phyloP scores from a whole-genome alignment of 2,888 invertebrate genomes.

The Drosophila algonquin region DNA sequence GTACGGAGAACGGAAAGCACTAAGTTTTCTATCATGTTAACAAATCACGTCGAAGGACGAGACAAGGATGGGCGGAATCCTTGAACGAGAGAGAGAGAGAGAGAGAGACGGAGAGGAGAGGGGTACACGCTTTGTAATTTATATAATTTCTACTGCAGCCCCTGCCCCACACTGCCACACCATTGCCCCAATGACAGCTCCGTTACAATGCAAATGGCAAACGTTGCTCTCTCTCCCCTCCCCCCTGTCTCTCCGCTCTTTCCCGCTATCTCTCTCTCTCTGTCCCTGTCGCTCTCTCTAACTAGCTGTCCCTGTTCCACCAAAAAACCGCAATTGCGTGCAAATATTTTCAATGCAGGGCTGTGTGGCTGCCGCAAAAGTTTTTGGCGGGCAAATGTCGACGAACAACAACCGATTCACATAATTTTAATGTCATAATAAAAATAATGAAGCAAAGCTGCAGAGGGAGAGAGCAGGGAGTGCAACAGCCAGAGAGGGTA shows the following conservation, averaged over 20 bases:
- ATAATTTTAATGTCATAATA: conserved; percentile 81
- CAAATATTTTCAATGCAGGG: conserved; percentile 77
- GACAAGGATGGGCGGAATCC: conserved; percentile 21
- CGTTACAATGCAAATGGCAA: conserved; percentile 72
- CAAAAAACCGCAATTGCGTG: conserved; percentile 78
- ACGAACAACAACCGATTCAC: conserved; percentile 56
- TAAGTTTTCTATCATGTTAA: conserved; percentile 80
- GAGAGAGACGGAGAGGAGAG: no score
- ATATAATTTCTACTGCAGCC: conserved; percentile 71
- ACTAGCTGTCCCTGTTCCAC: background rate
- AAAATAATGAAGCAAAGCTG: conserved; percentile 53
- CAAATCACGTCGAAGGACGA: conserved; percentile 70
- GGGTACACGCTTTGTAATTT: conserved; percentile 68
- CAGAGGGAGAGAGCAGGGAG: background rate
- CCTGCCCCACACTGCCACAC: conserved; percentile 7
- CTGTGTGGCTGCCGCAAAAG: conserved; percentile 27
- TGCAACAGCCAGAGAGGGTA: no score
- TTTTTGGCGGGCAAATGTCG: conserved; percentile 58
- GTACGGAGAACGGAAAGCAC: conserved; percentile 10
- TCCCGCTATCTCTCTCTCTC: conserved; percentile 4
- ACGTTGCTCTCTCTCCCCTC: conserved; percentile 41
- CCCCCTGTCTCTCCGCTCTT: conserved; percentile 2
- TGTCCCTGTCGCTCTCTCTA: conserved; percentile 15
- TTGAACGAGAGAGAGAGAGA: conserved; percentile 16
- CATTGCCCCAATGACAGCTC: conserved; percentile 62